phyloP scores from a whole-genome alignment of 1,140 invertebrate genomes.

The Eulimnadia texana region DNA sequence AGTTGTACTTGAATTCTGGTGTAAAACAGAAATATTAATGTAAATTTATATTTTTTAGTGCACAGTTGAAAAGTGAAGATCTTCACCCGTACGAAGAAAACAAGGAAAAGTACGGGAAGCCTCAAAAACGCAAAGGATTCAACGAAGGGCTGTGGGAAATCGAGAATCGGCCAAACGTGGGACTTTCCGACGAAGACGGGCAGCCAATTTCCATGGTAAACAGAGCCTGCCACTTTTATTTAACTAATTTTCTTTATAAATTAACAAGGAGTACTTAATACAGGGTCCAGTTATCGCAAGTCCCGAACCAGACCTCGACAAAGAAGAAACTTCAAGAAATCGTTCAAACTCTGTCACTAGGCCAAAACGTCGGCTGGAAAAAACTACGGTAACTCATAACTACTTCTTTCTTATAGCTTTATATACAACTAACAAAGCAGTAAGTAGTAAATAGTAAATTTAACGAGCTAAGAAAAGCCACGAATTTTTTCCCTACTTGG shows the following conservation, averaged over 20 bases:
- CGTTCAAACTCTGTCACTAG: not conserved
- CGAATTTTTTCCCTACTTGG: too few relatives aligned
- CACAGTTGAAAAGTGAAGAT: slow-evolving; percentile 33
- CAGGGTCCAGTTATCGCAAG: not conserved
- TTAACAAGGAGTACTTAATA: slow-evolving; percentile 2
- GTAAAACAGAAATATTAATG: too few relatives aligned
- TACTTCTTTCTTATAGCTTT: too few relatives aligned
- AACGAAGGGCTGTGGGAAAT: slow-evolving; percentile 51
- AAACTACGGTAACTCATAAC: not conserved
- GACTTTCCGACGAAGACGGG: slow-evolving; percentile 19
- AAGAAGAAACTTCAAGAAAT: not conserved
- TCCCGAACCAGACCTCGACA: slow-evolving; percentile 9
- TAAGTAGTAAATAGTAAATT: too few relatives aligned
- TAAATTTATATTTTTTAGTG: slow-evolving; percentile 27
- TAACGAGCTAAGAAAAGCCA: too few relatives aligned
- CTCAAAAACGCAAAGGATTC: slow-evolving; percentile 43
- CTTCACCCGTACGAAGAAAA: slow-evolving; percentile 40
- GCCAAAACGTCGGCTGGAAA: not conserved
- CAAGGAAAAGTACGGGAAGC: slow-evolving; percentile 48
- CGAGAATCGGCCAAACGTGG: slow-evolving; percentile 35
- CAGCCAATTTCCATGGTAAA: slow-evolving; percentile 25
- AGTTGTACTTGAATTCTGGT: too few relatives aligned
- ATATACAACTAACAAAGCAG: too few relatives aligned
- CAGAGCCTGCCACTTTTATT: slow-evolving; percentile 17
- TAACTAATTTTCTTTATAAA: slow-evolving; percentile 16